Evolutionary conservation across 2,888 invertebrate genomes (phyloP), one percentile per base, ranked within the genome.

Genomic region (Drosophila nigricruria): DNA sequence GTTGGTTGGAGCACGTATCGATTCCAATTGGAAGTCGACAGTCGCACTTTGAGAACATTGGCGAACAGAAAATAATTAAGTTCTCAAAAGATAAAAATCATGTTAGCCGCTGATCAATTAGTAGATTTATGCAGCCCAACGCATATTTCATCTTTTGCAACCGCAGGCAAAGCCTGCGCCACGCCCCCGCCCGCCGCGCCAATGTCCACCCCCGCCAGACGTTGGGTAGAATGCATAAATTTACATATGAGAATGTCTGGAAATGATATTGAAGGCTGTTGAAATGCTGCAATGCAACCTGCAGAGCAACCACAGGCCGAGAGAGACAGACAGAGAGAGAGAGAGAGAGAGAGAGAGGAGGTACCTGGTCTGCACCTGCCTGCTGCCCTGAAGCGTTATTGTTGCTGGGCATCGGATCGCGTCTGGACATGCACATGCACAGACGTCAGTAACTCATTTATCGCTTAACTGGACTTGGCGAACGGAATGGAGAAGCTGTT

Each of bases 61-160:
- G 58, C 53, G 75, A 80, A 85, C 80, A 88, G 81, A 76, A 91
- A 91, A 90, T 91, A 91, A 91, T 91, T 90, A 91, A 91, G 91
- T 91, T 91, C 89, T 91, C 87, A 89, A 90, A 88, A 85, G 91
- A 91, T 91, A 90, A 91, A 90, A 90, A 91, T 91, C 91, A 86
- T 91, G 91, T 91, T 91, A 79, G 90, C 88, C 88, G 77, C 89
- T 81, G 90, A 91, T 91, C 91, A 91, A 91, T 91, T 91, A 91
- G 91, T 88, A 81, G 87, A 82, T 90, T 91, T 80, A 80, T 79
- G 73, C 79, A 70, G 50, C 74, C 79, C 73, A 74, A 30, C 64
- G 81, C 80, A 89, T 88, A 88, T 89, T 83, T 88, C 87, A 88
- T 88, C 86, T 89, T 88, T 83, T 30, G 53, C 53, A 60, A 63